Conservation (phyloP, 1,140 invertebrate species). For the Drosophila melanica region DNA sequence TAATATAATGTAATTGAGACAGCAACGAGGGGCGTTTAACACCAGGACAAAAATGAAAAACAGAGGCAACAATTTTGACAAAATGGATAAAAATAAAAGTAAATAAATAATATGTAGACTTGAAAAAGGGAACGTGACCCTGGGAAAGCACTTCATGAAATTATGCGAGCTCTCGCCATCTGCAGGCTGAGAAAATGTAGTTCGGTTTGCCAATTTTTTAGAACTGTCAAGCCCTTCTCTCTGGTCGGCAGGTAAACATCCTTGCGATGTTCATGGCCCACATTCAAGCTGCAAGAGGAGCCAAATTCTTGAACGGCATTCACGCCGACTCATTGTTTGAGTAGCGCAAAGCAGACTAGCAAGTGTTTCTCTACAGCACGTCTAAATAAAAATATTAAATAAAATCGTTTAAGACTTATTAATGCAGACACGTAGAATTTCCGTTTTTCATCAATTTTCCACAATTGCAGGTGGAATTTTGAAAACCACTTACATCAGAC, state of each 20-base stretch:
- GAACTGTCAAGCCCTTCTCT: conserved; percentile 46
- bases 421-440: too few relatives aligned
- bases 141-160: conserved; percentile 41
- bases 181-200: too few relatives aligned
- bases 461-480: too few relatives aligned
- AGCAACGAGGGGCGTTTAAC: conserved; percentile 46
- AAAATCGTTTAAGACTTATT: too few relatives aligned
- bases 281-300: not conserved
- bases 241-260: conserved; percentile 24
- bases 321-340: conserved; percentile 55
- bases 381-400: too few relatives aligned
- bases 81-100: conserved; percentile 32
- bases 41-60: conserved; percentile 10
- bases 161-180: conserved; percentile 37
- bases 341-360: not conserved
- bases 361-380: too few relatives aligned
- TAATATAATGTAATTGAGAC: conserved; percentile 74
- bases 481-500: too few relatives aligned
- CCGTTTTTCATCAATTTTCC: too few relatives aligned
- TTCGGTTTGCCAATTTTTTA: not conserved
- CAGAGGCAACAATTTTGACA: not conserved
- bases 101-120: conserved; percentile 37
- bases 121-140: conserved; percentile 14
- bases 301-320: not conserved
- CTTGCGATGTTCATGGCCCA: not conserved